Evolutionary conservation across 37 sponge, comb jelly and placozoan species (phyloP), one percentile per base, ranked within the genome.

Genomic region (Aphrocallistes beatrix): DNA sequence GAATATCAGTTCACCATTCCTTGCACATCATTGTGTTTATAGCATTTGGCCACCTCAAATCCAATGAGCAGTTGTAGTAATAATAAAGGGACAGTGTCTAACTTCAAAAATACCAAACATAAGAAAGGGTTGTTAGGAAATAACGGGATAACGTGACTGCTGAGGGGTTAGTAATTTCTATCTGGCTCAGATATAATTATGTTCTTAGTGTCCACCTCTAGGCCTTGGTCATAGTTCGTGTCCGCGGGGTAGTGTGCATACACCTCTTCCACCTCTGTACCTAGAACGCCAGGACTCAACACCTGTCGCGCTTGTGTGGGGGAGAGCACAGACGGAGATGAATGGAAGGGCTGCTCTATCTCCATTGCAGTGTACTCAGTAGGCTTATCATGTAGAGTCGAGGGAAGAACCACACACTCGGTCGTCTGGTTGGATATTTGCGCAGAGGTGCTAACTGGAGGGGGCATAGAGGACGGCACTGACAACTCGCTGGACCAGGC

Each of bases 361-460:
- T 60, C 75, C 75, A 60, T 60, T 60, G 75, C 10, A 13, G 75
- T 60, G 75, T 60, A 60, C 34, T 60, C 75, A 19, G 75, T 60
- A 3, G 75, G 75, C n/a, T 60, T 60, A 21, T 60, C 75, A 3
- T 60, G 75, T 13, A 28, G 32, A 19, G 75, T 19, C 28, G 28
- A 25, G 75, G 75, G 21, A 6, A 60, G 75, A n/a, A n/a, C n/a
- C n/a, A n/a, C n/a, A n/a, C n/a, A n/a, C n/a, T n/a, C n/a, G 25
- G 75, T 60, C 6, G 75, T 19, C 3, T 25, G 34, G 75, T 19
- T 13, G 25, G 25, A 30, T 3, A 25, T 28, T 28, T 19, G 8
- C 3, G 8, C 75, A 6, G 8, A 25, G n/a, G 75, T 60, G 34
- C 75, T 60, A 6, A 19, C 21, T 3, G 8, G 3, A 3, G 25